A percentile compares a stretch with the other conserved stretches of the same genome.
Conservation (phyloP, 1,140 invertebrate genomes). For the Rhagoletis zephyria region DNA sequence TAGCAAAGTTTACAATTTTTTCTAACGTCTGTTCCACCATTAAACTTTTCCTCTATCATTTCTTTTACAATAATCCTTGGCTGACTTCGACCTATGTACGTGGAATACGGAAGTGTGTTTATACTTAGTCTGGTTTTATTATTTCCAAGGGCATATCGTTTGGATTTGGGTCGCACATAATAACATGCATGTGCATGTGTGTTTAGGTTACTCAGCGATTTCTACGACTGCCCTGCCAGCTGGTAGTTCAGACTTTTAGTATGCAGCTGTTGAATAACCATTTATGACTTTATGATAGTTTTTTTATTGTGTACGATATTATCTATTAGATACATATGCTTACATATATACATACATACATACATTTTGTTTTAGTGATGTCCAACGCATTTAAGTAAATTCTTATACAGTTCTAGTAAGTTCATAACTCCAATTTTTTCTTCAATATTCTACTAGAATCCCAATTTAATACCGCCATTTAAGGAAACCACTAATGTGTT, state of each 20-base stretch:
- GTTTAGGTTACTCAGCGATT: neutral
- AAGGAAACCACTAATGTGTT: too few relatives aligned
- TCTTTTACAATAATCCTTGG: constrained; percentile 14
- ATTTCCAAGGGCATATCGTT: constrained; percentile 42
- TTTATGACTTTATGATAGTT: too few relatives aligned
- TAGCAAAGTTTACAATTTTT: neutral
- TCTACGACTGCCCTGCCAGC: neutral
- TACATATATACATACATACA: too few relatives aligned
- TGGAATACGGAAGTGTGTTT: constrained; percentile 35
- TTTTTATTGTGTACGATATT: too few relatives aligned
- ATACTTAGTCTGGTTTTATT: constrained; percentile 24
- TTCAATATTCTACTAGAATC: too few relatives aligned
- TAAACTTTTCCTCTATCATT: neutral
- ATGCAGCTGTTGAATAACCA: neutral
- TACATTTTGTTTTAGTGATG: too few relatives aligned
- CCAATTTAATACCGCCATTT: too few relatives aligned
- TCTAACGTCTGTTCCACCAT: neutral
- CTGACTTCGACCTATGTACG: constrained; percentile 19
- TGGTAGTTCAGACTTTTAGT: neutral
- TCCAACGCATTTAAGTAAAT: too few relatives aligned
- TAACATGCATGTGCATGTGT: neutral
- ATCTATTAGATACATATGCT: too few relatives aligned
- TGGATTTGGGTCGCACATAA: constrained; percentile 28
- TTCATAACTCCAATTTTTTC: too few relatives aligned
- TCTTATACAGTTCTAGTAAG: too few relatives aligned